Conservation (phyloP, 2,113 vertebrate species). For the Electrona antarctica region DNA sequence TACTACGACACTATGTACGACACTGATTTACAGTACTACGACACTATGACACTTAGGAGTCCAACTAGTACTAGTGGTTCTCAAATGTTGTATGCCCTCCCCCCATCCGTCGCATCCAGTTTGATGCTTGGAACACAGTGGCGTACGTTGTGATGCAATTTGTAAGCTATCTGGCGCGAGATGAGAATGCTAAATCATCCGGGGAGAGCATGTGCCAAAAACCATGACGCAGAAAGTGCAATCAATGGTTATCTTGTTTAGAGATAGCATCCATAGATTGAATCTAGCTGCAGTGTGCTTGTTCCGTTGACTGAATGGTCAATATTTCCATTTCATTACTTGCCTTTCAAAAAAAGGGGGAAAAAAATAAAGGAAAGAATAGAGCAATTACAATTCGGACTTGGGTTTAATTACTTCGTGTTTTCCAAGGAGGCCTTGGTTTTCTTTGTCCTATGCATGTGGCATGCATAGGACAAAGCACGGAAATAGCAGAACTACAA, state of each 20-base stretch:
- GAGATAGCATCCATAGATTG: background rate
- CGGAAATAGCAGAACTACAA: no score
- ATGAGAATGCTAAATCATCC: constrained; percentile 2
- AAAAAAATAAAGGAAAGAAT: background rate
- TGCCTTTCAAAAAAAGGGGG: background rate
- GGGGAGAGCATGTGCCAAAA: background rate
- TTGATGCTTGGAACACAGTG: no score
- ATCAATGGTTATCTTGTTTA: constrained; percentile 17
- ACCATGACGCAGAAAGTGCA: background rate
- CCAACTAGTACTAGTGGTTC: no score
- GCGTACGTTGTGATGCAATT: no score
- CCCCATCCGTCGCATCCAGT: no score
- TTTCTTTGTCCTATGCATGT: background rate
- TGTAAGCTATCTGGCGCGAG: background rate
- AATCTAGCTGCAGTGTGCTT: background rate
- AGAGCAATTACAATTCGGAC: background rate
- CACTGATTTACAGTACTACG: no score
- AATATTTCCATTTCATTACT: background rate
- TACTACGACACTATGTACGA: no score
- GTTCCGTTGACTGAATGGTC: constrained; percentile 16
- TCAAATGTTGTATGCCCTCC: no score
- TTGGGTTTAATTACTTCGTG: no score
- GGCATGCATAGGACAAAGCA: no score
- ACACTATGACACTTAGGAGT: no score
- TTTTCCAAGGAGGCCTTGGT: no score